Evolutionary conservation across 2,797 vertebrate species (phyloP), one percentile per base, ranked within the genome.

Genomic region (Channa striata): DNA sequence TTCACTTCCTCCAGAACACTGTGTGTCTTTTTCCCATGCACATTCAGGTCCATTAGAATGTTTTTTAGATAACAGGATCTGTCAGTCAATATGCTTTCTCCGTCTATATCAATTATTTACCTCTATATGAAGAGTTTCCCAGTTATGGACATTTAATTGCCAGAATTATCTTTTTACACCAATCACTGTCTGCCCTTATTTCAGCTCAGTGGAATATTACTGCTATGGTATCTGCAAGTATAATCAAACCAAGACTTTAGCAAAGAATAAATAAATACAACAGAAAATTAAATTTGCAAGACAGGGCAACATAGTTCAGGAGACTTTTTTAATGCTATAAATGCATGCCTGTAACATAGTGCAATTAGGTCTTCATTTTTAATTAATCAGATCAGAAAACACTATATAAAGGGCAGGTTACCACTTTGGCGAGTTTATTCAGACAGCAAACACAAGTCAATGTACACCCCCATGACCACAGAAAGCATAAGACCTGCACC

Each of bases 41-140:
- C 68, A 47, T 19, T 47, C 56, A 71, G 34, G 49, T 76, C 83
- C 75, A 84, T 84, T 86, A 82, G 19, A 71, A 64, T 58, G 85
- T 66, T 85, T 82, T 68, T 72, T 50, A 78, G 74, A 77, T 89
- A 85, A 89, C 82, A 71, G 60, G 37, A 79, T 76, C 62, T 87
- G 81, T 87, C 87, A 88, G 81, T 90, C 80, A 80, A 84, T 89
- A 75, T 20, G 7, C 0, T 11, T 50, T 62, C 39, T 81, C 53
- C 77, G 62, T 80, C 79, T 70, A 78, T 40, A 86, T 90, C 74
- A 84, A 85, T 92, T 86, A 90, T 89, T 89, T 43, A 91, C 80
- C 68, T 80, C 19, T 67, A 39, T 67, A 69, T 58, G 72, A 80
- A 59, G 66, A 82, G 82, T 86, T 89, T 82, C 75, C 75, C 59